A percentile compares a stretch with the other conserved stretches of the same genome.
These are phyloP conservation scores for Pandemis corylana DNA, from an alignment of 2,888 invertebrate genomes.

Conservation along the genomic window DNA sequence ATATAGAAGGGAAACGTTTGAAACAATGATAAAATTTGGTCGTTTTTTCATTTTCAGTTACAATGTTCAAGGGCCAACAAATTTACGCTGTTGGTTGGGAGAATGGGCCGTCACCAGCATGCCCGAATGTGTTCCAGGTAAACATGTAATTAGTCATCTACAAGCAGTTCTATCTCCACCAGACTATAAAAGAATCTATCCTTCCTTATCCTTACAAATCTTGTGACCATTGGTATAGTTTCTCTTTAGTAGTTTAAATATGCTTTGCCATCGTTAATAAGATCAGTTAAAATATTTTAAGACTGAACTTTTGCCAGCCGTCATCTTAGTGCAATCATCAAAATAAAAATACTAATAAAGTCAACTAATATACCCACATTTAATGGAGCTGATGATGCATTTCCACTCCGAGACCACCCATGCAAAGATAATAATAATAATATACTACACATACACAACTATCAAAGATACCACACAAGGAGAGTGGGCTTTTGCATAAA, in stretches of 20 bases:
- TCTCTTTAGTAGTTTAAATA: no score
- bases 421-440: no score
- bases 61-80: constrained; percentile 88
- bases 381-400: no score
- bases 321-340: neutral
- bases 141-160: constrained; percentile 5
- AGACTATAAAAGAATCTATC: neutral
- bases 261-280: neutral
- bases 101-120: constrained; percentile 91
- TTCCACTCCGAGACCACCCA: no score
- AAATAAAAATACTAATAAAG: neutral
- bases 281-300: neutral
- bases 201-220: no score
- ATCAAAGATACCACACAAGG: no score
- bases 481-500: no score
- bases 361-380: no score
- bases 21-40: neutral
- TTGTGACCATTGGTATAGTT: no score
- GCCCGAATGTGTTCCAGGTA: constrained; percentile 91
- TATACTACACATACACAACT: no score
- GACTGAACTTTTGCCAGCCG: constrained; percentile 1
- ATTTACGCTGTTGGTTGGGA: constrained; percentile 91
- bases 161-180: neutral
- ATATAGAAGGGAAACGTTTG: neutral
- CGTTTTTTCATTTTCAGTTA: constrained; percentile 66